phyloP scores from a whole-genome alignment of 2,888 invertebrate genomes.

The Parascotia fuliginaria region DNA sequence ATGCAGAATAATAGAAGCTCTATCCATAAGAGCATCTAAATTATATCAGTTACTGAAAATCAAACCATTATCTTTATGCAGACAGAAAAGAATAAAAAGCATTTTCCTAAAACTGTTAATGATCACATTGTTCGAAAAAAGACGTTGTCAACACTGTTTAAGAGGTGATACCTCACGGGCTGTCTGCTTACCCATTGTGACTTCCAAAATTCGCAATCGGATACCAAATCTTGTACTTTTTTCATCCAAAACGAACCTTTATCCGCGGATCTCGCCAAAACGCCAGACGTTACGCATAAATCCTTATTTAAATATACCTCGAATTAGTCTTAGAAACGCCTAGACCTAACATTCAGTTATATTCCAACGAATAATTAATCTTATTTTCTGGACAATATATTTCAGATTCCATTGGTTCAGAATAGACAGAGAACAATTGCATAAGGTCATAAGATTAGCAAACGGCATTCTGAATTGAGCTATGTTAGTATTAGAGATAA shows the following conservation, averaged over 20 bases:
- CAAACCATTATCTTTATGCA: not conserved
- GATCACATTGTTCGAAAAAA: conserved; percentile 41
- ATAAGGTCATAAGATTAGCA: conserved; percentile 51
- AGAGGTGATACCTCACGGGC: conserved; percentile 56
- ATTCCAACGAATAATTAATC: conserved; percentile 41
- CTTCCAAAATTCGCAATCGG: conserved; percentile 63
- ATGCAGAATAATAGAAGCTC: too few relatives aligned
- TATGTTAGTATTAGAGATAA: not conserved
- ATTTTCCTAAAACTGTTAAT: conserved; percentile 44
- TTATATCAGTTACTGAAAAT: not conserved
- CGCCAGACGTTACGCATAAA: conserved; percentile 84
- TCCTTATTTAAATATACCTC: conserved; percentile 84
- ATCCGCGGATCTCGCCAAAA: conserved; percentile 84
- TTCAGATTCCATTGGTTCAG: conserved; percentile 44
- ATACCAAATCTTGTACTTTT: conserved; percentile 64
- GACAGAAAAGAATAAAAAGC: conserved; percentile 26
- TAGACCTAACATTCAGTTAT: conserved; percentile 42
- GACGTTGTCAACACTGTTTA: conserved; percentile 41
- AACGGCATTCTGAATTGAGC: conserved; percentile 25
- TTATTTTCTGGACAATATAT: conserved; percentile 40
- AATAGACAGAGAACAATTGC: conserved; percentile 22
- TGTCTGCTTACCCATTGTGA: conserved; percentile 62
- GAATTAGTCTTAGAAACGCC: conserved; percentile 41
- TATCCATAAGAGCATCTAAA: too few relatives aligned
- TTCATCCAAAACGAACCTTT: conserved; percentile 72